Percentiles rank a stretch among this genome's conserved stretches.
Conservation (phyloP, 2,888 invertebrate genomes). For the Cantharis rufa region DNA sequence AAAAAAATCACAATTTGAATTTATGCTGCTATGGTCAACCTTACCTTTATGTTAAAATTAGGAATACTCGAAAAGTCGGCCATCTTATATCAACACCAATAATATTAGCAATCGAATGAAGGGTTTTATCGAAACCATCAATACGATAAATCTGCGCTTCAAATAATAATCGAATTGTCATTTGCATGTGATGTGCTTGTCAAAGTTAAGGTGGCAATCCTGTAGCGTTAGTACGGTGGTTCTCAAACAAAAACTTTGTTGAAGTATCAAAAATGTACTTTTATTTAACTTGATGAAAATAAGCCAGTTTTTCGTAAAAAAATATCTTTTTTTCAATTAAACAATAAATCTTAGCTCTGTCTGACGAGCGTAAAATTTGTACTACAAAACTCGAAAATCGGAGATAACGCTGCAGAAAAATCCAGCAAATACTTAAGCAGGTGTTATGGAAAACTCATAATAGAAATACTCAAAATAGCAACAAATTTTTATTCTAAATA, state of each 20-base stretch:
- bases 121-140: background rate
- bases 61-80: constrained; percentile 25
- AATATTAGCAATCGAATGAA: background rate
- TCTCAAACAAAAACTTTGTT: background rate
- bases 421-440: too few relatives aligned
- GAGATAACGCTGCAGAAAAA: too few relatives aligned
- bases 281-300: too few relatives aligned
- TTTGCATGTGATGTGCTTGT: background rate
- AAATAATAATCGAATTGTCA: background rate
- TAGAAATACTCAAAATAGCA: too few relatives aligned
- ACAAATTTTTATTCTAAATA: background rate
- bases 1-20: background rate
- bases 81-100: constrained; percentile 10
- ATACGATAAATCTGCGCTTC: background rate
- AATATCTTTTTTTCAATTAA: too few relatives aligned
- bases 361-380: too few relatives aligned
- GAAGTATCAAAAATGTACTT: too few relatives aligned
- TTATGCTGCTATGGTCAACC: background rate
- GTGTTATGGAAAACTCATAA: too few relatives aligned
- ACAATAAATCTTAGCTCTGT: too few relatives aligned
- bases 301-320: too few relatives aligned
- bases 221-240: background rate
- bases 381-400: too few relatives aligned
- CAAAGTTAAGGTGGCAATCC: background rate
- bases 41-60: constrained; percentile 24